Evolutionary conservation across 2,113 vertebrate species (phyloP).

Genomic region (Callocephalon fimbriatum): DNA sequence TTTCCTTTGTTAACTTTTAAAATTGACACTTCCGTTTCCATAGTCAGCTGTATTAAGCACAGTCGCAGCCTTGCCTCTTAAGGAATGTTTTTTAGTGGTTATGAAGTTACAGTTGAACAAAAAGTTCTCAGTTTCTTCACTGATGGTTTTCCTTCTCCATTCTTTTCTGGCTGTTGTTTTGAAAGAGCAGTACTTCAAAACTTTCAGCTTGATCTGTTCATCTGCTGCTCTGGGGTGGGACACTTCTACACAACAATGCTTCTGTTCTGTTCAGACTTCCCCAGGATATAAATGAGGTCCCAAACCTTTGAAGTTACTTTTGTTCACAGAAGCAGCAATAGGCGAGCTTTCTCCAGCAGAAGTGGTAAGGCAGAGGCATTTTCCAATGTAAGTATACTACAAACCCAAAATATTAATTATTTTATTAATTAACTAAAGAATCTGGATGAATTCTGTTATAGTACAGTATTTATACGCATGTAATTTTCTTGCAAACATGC

Average conservation of each 20-base stretch:
- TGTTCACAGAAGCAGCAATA: background rate
- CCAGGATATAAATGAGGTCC: background rate
- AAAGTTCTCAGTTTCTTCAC: constrained; percentile 17
- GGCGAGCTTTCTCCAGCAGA: background rate
- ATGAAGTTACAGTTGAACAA: background rate
- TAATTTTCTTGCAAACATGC: background rate
- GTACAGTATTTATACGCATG: background rate
- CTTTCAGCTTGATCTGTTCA: background rate
- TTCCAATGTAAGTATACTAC: background rate
- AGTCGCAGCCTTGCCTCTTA: background rate
- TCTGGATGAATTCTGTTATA: background rate
- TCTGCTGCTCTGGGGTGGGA: background rate
- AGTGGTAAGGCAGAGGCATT: background rate
- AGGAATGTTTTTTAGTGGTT: background rate
- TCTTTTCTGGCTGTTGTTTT: background rate
- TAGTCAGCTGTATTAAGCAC: background rate
- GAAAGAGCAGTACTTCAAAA: background rate
- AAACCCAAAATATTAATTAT: background rate
- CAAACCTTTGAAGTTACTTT: background rate
- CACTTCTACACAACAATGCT: background rate
- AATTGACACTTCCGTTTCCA: background rate
- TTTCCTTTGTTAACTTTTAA: background rate
- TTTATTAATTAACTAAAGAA: background rate
- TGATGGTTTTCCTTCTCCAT: background rate
- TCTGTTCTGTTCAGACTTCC: background rate